Conservation (phyloP, 2,113 vertebrate species). For the Potamarius usumacintae region DNA sequence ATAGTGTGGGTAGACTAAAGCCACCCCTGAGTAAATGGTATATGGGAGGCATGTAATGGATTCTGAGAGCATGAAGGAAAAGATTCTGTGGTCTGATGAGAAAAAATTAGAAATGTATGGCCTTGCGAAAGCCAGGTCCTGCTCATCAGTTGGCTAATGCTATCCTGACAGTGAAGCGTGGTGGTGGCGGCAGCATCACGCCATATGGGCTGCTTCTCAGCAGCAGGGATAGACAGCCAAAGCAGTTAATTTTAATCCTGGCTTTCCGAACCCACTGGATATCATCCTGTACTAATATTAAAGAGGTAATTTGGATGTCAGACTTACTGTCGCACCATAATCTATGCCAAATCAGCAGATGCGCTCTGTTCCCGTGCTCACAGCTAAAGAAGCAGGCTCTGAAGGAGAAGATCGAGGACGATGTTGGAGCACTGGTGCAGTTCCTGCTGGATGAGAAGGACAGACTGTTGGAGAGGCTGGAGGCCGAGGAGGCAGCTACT, state of each 20-base stretch:
- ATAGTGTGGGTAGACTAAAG: neutral
- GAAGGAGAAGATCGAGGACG: slow-evolving; percentile 75
- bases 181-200: neutral
- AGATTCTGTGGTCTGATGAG: neutral
- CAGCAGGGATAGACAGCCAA: neutral
- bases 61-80: neutral
- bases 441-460: slow-evolving; percentile 77
- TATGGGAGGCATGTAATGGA: neutral
- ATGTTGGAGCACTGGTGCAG: slow-evolving; percentile 74
- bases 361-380: neutral
- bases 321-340: neutral
- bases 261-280: neutral
- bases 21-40: neutral
- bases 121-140: neutral
- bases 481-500: slow-evolving; percentile 67
- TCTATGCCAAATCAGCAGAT: neutral
- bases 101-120: neutral
- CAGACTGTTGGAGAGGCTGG: slow-evolving; percentile 71
- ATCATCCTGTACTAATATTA: neutral
- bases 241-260: neutral
- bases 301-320: neutral
- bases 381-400: slow-evolving; percentile 72
- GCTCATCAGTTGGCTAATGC: neutral
- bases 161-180: neutral
- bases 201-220: neutral